Conservation (phyloP, 2,797 vertebrate genomes). For the Danio kyathit region DNA sequence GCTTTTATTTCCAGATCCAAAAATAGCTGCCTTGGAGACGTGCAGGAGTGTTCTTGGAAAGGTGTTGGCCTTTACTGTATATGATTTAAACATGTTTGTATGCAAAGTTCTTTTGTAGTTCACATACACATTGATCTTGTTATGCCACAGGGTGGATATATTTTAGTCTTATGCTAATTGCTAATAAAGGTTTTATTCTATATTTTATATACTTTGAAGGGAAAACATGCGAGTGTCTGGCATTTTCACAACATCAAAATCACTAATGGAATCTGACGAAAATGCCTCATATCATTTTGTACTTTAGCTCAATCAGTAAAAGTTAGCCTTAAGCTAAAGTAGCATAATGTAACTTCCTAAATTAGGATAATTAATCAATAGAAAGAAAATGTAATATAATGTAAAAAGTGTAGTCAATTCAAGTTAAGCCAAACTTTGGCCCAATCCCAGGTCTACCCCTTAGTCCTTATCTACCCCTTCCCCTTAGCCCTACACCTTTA, state of each 20-base stretch:
- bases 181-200: neutral
- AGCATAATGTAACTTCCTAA: neutral
- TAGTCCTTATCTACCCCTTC: too few relatives aligned
- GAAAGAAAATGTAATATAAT: neutral
- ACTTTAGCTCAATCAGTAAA: neutral
- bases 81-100: constrained; percentile 49
- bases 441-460: too few relatives aligned
- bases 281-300: neutral
- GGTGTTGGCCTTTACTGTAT: constrained; percentile 7
- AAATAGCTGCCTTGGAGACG: constrained; percentile 51
- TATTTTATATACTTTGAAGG: neutral
- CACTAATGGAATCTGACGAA: neutral
- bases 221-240: neutral
- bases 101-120: constrained; percentile 39
- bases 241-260: neutral
- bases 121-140: neutral
- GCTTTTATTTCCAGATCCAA: constrained; percentile 62
- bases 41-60: neutral
- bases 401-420: too few relatives aligned
- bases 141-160: neutral
- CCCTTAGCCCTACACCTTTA: too few relatives aligned
- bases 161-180: constrained; percentile 14
- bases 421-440: too few relatives aligned
- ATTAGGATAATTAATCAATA: neutral
- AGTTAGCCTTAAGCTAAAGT: neutral